Evolutionary conservation across 2,888 invertebrate species (phyloP).

Genomic region (Eristalis arbustorum): DNA sequence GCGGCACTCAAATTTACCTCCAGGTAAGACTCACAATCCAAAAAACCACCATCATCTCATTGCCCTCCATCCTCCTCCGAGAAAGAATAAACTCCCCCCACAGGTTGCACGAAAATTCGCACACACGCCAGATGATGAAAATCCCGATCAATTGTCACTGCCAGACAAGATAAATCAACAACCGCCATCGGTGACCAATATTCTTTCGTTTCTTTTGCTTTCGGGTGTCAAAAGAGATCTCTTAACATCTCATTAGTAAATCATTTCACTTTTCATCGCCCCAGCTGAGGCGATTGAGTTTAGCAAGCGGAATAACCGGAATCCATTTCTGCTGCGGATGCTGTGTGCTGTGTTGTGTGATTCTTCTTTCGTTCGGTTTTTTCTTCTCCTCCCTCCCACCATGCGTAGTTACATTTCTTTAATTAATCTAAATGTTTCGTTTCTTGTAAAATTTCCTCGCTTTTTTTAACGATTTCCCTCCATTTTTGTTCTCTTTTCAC

Average conservation of each 20-base stretch:
- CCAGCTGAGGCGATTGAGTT: conserved; percentile 28
- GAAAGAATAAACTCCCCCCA: conserved; percentile 3
- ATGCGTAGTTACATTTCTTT: not conserved
- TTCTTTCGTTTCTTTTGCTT: conserved; percentile 43
- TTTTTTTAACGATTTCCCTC: conserved; percentile 24
- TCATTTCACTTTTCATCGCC: conserved; percentile 73
- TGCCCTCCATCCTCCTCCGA: not conserved
- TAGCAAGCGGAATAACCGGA: conserved; percentile 53
- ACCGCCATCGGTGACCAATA: conserved; percentile 31
- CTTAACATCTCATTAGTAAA: conserved; percentile 72
- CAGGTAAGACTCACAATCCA: conserved; percentile 77
- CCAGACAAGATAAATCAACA: not conserved
- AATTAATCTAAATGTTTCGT: conserved; percentile 6
- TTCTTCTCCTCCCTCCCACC: too few relatives aligned
- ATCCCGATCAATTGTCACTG: not conserved
- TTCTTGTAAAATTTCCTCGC: conserved; percentile 45
- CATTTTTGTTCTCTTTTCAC: conserved; percentile 20
- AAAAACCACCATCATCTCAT: not conserved
- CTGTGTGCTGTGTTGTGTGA: conserved; percentile 32
- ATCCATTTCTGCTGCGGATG: conserved; percentile 43
- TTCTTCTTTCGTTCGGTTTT: too few relatives aligned
- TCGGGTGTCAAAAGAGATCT: conserved; percentile 49
- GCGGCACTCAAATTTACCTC: conserved; percentile 81
- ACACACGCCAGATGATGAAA: conserved; percentile 54
- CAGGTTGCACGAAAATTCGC: conserved; percentile 49